Conservation (phyloP, 2,113 vertebrate species). For the Fregata magnificens region DNA sequence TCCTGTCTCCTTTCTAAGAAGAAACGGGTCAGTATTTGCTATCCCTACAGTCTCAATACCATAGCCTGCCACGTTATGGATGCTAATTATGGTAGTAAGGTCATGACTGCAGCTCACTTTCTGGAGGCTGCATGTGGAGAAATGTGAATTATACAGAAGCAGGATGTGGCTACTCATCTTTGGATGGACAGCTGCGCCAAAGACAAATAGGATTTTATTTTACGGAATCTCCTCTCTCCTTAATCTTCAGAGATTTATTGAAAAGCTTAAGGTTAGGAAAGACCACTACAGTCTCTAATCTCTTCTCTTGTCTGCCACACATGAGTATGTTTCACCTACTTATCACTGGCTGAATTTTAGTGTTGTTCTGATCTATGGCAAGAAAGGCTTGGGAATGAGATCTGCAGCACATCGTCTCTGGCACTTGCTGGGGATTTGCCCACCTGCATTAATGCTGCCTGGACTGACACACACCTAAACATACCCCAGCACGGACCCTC, state of each 20-base stretch:
- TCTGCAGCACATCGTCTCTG: neutral
- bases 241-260: conserved; percentile 36
- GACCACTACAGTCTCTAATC: neutral
- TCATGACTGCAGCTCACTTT: neutral
- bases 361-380: neutral
- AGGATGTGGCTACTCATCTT: neutral
- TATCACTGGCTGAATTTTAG: neutral
- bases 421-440: neutral
- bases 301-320: neutral
- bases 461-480: neutral
- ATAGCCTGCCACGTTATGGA: neutral
- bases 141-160: neutral
- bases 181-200: neutral
- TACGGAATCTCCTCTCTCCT: neutral
- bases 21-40: neutral
- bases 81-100: neutral
- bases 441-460: neutral
- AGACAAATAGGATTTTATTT: conserved; percentile 12
- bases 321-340: neutral
- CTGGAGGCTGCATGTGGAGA: neutral
- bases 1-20: neutral
- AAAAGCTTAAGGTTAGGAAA: neutral
- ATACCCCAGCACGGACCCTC: neutral
- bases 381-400: neutral
- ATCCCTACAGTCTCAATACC: neutral